Conservation (phyloP, 2,797 vertebrate genomes). For the Danionella dracula region DNA sequence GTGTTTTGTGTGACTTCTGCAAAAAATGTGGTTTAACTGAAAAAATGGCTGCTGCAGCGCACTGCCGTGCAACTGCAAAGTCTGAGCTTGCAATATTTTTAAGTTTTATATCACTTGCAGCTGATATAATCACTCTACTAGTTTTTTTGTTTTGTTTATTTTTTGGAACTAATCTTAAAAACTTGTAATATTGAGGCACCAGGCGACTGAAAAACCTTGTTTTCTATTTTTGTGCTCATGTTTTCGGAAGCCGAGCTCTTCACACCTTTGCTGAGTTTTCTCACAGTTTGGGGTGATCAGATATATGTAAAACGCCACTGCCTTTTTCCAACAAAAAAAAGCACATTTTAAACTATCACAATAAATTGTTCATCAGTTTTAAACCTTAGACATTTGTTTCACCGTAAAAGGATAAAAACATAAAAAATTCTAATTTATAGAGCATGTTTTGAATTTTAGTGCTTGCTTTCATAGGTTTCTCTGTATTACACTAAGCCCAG, state of each 20-base stretch:
- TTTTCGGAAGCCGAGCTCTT: not conserved
- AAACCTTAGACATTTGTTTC: no score
- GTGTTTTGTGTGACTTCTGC: not conserved
- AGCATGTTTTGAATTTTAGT: no score
- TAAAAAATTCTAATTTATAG: no score
- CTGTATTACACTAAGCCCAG: no score
- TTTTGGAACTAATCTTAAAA: not conserved
- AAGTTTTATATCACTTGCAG: not conserved
- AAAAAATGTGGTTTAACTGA: not conserved
- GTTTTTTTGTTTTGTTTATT: not conserved
- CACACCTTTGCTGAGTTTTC: slow-evolving; percentile 17
- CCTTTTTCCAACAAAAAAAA: no score
- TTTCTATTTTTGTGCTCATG: slow-evolving; percentile 13
- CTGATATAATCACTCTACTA: not conserved
- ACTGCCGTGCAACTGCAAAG: not conserved
- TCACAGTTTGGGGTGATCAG: not conserved
- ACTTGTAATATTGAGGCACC: not conserved
- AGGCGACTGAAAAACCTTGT: not conserved
- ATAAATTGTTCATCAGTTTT: no score
- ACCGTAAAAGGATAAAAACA: no score
- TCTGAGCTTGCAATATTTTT: not conserved
- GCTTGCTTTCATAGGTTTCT: no score
- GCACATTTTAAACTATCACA: no score
- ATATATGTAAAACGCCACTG: no score
- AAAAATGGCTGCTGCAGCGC: not conserved